Evolutionary conservation across 2,113 vertebrate genomes (phyloP), one percentile per base, ranked within the genome.

Genomic region (Australoheros scitulus): DNA sequence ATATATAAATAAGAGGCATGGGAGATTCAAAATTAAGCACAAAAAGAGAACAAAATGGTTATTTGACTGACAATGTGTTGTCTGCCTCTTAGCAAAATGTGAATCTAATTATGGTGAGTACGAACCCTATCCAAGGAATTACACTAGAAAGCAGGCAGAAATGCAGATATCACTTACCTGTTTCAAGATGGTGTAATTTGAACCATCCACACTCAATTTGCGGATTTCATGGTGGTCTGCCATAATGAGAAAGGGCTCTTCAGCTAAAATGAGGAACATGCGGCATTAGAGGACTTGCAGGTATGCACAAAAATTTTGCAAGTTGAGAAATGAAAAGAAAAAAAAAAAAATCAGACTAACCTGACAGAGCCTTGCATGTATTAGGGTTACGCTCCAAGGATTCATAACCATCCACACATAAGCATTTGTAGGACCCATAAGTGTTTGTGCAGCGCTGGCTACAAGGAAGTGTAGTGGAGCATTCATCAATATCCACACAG

Each of bases 161-260:
- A 32, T 74, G 50, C 9, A 61, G 0, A 7, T 3, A 13, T 82
- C 11, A 17, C 92, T 92, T 96, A 98, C 98, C 97, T 99, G 98
- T 95, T 99, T 99, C 91, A 99, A 91, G 89, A 98, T 97, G 87
- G 97, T 99, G 92, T 99, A 99, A 93, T 99, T 99, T 80, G 97
- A 98, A 88, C 98, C 98, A 92, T 99, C 98, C 41, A 97, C 97
- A 91, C 97, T 99, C 90, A 99, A 96, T 96, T 98, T 99, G 90
- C 98, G 96, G 91, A 99, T 99, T 92, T 99, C 98, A 85, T 99
- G 98, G 93, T 99, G 98, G 94, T 99, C 98, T 41, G 98, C 98
- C 92, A 99, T 97, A 91, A 99, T 98, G 89, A 99, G 96, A 93
- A 99, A 97, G 60, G 98, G 97, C 80, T 99, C 98, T 92, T 99